A percentile compares a stretch with the other conserved stretches of the same genome.
These are phyloP conservation scores for Ahaetulla prasina DNA, from an alignment of 2,113 vertebrate genomes.

Conservation along the genomic window DNA sequence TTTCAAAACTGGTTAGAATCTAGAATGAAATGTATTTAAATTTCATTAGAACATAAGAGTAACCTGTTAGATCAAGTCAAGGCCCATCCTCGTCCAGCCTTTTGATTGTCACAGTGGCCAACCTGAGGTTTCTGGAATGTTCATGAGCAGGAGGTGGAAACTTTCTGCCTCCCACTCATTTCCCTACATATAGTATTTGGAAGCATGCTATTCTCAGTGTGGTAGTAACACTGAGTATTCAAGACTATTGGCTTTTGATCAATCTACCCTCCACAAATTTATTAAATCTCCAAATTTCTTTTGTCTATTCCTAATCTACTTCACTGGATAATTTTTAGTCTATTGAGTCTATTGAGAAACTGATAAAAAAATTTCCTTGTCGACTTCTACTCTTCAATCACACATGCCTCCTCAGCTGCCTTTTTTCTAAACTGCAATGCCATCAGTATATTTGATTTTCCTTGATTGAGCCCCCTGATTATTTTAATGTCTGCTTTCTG, in stretches of 20 bases:
- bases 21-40: neutral
- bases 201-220: neutral
- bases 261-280: neutral
- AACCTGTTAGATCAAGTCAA: neutral
- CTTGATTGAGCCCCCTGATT: neutral
- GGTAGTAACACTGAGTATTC: neutral
- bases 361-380: neutral
- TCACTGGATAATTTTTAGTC: neutral
- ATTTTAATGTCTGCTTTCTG: neutral
- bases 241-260: neutral
- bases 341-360: neutral
- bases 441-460: neutral
- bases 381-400: neutral
- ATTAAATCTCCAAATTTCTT: neutral
- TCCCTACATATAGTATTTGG: neutral
- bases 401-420: neutral
- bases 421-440: neutral
- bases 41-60: neutral
- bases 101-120: neutral
- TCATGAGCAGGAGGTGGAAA: neutral
- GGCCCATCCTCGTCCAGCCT: neutral
- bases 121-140: neutral
- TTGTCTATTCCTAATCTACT: neutral
- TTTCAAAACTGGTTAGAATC: neutral
- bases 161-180: neutral